These are phyloP conservation scores for Bhutanitis thaidina DNA, from an alignment of 2,888 invertebrate species.

Conservation along the genomic window DNA sequence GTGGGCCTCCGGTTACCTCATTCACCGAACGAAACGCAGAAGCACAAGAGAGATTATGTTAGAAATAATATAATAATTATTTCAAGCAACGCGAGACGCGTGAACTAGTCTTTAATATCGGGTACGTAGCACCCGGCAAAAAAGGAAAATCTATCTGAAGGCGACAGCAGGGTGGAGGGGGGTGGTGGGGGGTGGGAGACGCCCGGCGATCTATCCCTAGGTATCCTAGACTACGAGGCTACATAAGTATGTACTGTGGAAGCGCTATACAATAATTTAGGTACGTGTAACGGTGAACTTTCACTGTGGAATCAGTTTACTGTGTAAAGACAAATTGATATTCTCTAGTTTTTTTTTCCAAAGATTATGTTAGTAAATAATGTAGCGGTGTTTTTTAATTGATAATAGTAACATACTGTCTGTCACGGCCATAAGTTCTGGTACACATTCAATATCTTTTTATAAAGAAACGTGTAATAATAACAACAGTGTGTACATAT, in stretches of 20 bases:
- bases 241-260: conserved; percentile 17
- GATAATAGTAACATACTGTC: too few species aligned
- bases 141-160: conserved; percentile 63
- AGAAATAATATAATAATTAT: neutral
- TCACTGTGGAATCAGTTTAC: neutral
- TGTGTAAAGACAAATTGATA: too few species aligned
- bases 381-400: too few species aligned
- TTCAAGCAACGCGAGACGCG: conserved; percentile 21
- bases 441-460: too few species aligned
- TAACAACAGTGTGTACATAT: too few species aligned
- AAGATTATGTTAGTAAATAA: too few species aligned
- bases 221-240: conserved; percentile 18
- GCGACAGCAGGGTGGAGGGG: conserved; percentile 43
- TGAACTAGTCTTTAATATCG: conserved; percentile 57
- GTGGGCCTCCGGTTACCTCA: too few species aligned
- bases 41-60: too few species aligned
- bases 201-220: conserved; percentile 34
- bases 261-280: conserved; percentile 12
- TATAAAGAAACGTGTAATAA: too few species aligned
- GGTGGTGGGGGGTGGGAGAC: conserved; percentile 21
- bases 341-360: too few species aligned
- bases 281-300: neutral
- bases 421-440: too few species aligned
- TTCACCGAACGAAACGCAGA: too few species aligned
- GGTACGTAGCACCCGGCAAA: conserved; percentile 47